Percentiles rank a stretch among this genome's conserved stretches.
Evolutionary conservation across 2,888 invertebrate genomes (phyloP).

Genomic region (Ophonus ardosiacus): DNA sequence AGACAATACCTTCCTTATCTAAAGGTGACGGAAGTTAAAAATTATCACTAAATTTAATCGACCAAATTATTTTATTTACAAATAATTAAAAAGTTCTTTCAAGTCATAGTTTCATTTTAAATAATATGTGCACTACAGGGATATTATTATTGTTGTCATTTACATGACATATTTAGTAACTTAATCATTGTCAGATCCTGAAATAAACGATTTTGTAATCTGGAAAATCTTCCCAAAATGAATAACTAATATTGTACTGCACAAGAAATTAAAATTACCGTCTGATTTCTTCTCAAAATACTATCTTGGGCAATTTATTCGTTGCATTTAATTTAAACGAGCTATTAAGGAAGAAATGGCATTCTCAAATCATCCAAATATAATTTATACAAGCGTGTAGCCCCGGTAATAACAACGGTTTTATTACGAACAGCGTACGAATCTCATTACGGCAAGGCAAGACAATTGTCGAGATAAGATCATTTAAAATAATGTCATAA

Average conservation of each 20-base stretch:
- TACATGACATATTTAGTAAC: no score
- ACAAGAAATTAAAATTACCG: slow-evolving; percentile 4
- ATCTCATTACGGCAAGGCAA: slow-evolving; percentile 59
- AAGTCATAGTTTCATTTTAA: no score
- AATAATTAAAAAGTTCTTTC: no score
- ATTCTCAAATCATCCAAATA: slow-evolving; percentile 46
- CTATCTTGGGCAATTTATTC: background rate
- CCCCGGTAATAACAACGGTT: slow-evolving; percentile 37
- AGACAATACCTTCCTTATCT: no score
- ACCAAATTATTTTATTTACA: no score
- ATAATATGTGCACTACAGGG: no score
- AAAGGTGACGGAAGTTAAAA: no score
- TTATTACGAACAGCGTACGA: slow-evolving; percentile 47
- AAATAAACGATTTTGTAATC: no score
- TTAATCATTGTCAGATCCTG: no score
- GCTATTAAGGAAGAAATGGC: slow-evolving; percentile 35
- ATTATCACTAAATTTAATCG: no score
- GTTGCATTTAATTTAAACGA: slow-evolving; percentile 37
- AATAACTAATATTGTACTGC: background rate
- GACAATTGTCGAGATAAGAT: slow-evolving; percentile 62
- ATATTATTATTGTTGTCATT: no score
- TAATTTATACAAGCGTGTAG: slow-evolving; percentile 45
- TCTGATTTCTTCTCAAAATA: slow-evolving; percentile 16
- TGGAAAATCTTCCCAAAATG: no score
- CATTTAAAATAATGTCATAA: slow-evolving; percentile 62